Percentiles rank a stretch among this genome's conserved stretches.
Evolutionary conservation across 2,113 vertebrate genomes (phyloP).

Genomic region (Morone saxatilis): DNA sequence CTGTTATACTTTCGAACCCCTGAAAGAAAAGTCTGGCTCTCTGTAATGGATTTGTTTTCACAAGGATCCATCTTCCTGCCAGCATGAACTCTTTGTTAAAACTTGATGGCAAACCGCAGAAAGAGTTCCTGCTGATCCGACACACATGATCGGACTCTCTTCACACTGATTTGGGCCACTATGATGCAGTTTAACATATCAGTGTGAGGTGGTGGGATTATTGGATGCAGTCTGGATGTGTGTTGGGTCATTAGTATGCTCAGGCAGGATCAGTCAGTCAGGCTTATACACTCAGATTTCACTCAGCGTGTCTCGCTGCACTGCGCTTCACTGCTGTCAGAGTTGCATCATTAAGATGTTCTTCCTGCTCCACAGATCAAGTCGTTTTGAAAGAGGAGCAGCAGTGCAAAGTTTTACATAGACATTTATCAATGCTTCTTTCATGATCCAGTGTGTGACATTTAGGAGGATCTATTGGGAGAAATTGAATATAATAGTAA

Average conservation of each 20-base stretch:
- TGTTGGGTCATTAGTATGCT: constrained; percentile 50
- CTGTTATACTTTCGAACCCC: background rate
- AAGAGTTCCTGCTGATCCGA: constrained; percentile 1
- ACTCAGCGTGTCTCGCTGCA: background rate
- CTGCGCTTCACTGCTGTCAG: constrained; percentile 24
- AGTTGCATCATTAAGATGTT: constrained; percentile 51
- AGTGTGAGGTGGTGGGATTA: constrained; percentile 12
- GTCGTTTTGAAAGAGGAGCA: constrained; percentile 4
- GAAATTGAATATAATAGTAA: no score
- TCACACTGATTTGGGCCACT: constrained; percentile 12
- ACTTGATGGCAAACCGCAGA: background rate
- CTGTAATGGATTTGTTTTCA: constrained; percentile 4
- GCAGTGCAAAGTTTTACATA: background rate
- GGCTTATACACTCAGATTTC: constrained; percentile 40
- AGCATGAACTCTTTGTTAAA: constrained; percentile 12
- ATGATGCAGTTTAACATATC: constrained; percentile 10
- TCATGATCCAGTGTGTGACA: no score
- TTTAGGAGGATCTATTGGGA: no score
- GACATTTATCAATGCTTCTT: background rate
- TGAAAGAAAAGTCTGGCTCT: background rate
- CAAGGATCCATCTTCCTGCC: background rate
- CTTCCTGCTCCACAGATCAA: constrained; percentile 2
- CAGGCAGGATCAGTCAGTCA: constrained; percentile 36
- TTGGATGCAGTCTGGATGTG: constrained; percentile 23
- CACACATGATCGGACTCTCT: background rate